A percentile compares a stretch with the other conserved stretches of the same genome.
Evolutionary conservation across 2,797 vertebrate genomes (phyloP).

Genomic region (Euphonia xanthogaster): DNA sequence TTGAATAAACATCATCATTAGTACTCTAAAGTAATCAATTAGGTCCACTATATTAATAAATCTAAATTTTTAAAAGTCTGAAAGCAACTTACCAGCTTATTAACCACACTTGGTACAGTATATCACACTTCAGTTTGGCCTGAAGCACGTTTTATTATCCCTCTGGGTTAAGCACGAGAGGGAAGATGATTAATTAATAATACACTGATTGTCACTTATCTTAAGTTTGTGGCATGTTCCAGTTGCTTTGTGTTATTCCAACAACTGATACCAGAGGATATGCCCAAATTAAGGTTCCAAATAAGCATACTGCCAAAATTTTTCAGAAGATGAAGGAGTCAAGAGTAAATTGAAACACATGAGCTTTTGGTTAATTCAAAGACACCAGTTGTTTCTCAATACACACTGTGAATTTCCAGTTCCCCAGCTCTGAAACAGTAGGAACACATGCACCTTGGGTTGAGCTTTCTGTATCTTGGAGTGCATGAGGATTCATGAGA

Average conservation of each 20-base stretch:
- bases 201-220: not conserved
- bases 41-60: not conserved
- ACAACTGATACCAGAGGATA: not conserved
- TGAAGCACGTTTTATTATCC: not conserved
- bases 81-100: not conserved
- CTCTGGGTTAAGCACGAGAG: not conserved
- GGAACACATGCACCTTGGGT: rapidly evolving
- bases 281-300: not conserved
- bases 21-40: not conserved
- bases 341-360: not conserved
- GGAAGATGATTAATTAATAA: not conserved
- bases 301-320: not conserved
- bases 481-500: not conserved
- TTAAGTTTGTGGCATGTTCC: not conserved
- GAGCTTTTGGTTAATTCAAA: not conserved
- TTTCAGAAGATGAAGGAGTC: not conserved
- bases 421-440: not conserved
- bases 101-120: not conserved
- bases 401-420: not conserved
- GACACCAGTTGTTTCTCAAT: not conserved
- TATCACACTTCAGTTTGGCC: not conserved
- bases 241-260: not conserved
- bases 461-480: not conserved
- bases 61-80: not conserved
- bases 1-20: not conserved